Evolutionary conservation across 2,113 vertebrate genomes (phyloP).

Genomic region (Caranx ignobilis): DNA sequence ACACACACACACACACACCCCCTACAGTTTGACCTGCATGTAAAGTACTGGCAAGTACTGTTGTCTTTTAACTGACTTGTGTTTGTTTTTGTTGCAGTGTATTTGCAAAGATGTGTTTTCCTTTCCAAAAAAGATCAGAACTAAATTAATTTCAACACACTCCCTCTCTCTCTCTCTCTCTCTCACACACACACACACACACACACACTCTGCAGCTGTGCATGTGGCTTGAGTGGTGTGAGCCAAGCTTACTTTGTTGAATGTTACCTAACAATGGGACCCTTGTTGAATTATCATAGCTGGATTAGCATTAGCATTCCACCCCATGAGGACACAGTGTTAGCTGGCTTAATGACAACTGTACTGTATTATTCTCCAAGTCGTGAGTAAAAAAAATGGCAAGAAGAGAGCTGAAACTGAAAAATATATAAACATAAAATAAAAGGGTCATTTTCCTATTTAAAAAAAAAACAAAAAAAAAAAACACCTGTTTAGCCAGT

Average conservation of each 20-base stretch:
- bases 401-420: not conserved
- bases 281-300: conserved; percentile 57
- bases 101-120: not conserved
- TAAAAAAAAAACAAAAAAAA: not conserved
- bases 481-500: no score
- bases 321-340: conserved; percentile 44
- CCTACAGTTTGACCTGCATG: not conserved
- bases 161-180: conserved; percentile 1
- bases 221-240: conserved; percentile 37
- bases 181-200: conserved; percentile 21
- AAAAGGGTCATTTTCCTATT: not conserved
- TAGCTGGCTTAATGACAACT: conserved; percentile 35
- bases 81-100: not conserved
- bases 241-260: conserved; percentile 50
- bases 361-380: conserved; percentile 10
- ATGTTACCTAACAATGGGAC: conserved; percentile 56
- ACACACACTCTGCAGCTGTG: conserved; percentile 54
- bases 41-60: not conserved
- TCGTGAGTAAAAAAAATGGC: not conserved
- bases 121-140: not conserved
- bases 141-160: not conserved
- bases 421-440: not conserved
- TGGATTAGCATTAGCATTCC: conserved; percentile 71
- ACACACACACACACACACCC: no score
- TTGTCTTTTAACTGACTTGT: not conserved